Base-by-base conservation (phyloP, 2,113 vertebrate genomes). In the Rhodinocichla rosea region DNA sequence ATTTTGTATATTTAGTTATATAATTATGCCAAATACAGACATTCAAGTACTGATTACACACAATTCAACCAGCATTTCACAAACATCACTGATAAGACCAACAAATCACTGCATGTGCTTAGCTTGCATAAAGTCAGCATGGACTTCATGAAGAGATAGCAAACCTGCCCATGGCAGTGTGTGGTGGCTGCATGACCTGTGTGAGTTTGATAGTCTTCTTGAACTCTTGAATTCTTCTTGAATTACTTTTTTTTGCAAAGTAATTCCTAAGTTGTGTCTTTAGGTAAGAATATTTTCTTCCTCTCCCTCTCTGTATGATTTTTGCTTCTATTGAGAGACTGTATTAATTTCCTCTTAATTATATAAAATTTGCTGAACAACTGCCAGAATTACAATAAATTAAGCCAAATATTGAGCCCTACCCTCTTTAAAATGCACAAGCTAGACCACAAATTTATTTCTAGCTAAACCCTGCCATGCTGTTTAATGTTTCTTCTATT, bases 121-220 rank as follows among this genome's bases (percentile, higher is more conserved):
- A 21, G 76, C 33, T 57, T 27, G 56, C 76, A 74, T 9, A 18
- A 83, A 87, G n/a, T 28, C n/a, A 39, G 23, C 0, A 3, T 2
- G 42, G 87, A 77, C 71, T 80, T 68, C 44, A 49, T 5, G 33
- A 49, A 83, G 27, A 56, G 71, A 77, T 26, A 56, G 53, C 0
- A n/a, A 50, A 49, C 28, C 24, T 56, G 33, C 18, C 81, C 0
- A 2, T 33, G 76, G 47, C 55, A 69, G 18, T 5, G 24, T 2
- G 4, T 0, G 2, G 32, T 11, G 19, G 21, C 59, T 60, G 24
- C 27, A 2, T 0, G 24, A 67, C 15, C 35, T 40, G 42, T 21
- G 6, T 4, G n/a, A 92, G 32, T 26, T 7, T 56, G 14, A 7
- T 21, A 30, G 19, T 27, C 26, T n/a, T 33, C 47, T 9, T 30